Conservation (phyloP, 2,113 vertebrate species). For the Tautogolabrus adspersus region DNA sequence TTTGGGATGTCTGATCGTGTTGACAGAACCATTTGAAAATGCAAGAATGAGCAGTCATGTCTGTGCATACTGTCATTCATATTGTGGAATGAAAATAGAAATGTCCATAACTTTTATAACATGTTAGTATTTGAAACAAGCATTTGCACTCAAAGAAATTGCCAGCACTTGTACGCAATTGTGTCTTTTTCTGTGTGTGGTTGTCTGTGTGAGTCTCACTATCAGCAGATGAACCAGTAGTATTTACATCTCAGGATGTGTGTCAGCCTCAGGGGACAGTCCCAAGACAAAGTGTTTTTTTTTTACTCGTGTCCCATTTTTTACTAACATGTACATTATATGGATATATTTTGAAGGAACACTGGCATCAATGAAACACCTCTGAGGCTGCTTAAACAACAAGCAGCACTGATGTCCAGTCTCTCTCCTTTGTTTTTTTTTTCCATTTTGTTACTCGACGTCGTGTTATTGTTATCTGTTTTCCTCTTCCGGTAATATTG, state of each 20-base stretch:
- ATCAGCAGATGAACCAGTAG: constrained; percentile 49
- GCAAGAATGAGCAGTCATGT: too few species aligned
- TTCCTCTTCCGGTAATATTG: constrained; percentile 75
- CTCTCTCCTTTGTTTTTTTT: constrained; percentile 46
- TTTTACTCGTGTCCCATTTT: constrained; percentile 30
- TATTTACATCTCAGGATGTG: constrained; percentile 81
- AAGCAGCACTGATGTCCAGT: constrained; percentile 1
- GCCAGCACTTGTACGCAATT: too few species aligned
- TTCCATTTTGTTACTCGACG: constrained; percentile 50
- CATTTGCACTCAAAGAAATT: too few species aligned
- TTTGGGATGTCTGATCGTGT: too few species aligned
- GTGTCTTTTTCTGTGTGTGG: background rate
- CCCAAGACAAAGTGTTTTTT: constrained; percentile 47
- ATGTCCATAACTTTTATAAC: too few species aligned
- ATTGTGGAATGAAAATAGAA: too few species aligned
- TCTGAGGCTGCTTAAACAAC: constrained; percentile 4
- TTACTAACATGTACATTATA: background rate
- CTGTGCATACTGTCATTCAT: too few species aligned
- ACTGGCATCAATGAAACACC: background rate
- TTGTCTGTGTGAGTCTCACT: constrained; percentile 19
- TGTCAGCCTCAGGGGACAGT: constrained; percentile 73
- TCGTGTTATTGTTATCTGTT: constrained; percentile 60
- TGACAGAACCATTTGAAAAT: too few species aligned
- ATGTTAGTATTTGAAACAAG: too few species aligned
- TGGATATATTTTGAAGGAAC: background rate